These are phyloP conservation scores for Sarcophaga bullata DNA, from an alignment of 1,140 invertebrate species.

Conservation along the genomic window DNA sequence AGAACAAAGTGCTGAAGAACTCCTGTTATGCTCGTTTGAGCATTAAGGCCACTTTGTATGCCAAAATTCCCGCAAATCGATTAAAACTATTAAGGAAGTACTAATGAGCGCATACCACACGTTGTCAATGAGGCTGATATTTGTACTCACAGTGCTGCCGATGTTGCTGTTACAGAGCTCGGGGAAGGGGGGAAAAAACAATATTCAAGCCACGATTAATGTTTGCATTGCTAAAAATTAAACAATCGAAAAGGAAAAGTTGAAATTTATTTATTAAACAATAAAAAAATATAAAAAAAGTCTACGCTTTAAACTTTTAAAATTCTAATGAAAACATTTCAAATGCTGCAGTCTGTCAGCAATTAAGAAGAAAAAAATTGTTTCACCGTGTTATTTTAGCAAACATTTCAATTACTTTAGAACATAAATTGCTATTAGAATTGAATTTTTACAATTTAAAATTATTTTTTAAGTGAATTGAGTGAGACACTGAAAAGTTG, in stretches of 20 bases:
- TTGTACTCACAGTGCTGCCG: slow-evolving; percentile 55
- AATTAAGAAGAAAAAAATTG: no score
- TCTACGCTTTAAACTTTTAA: neutral
- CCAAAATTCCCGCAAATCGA: slow-evolving; percentile 51
- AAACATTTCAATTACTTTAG: no score
- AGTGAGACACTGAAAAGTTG: no score
- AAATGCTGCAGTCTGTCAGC: no score
- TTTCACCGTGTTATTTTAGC: no score
- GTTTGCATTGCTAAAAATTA: slow-evolving; percentile 45
- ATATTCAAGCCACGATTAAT: slow-evolving; percentile 50
- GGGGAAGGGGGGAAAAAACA: no score
- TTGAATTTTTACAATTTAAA: no score
- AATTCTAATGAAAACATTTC: neutral
- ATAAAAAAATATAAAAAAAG: neutral
- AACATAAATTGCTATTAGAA: no score
- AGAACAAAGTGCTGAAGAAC: slow-evolving; percentile 46
- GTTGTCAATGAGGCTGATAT: slow-evolving; percentile 53
- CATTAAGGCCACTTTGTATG: slow-evolving; percentile 49
- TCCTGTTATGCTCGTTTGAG: slow-evolving; percentile 53
- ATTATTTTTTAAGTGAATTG: no score
- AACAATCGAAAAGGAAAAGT: slow-evolving; percentile 17
- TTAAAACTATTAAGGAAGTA: slow-evolving; percentile 55
- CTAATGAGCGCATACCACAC: slow-evolving; percentile 53
- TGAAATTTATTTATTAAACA: neutral
- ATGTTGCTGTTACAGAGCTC: slow-evolving; percentile 49